These are phyloP conservation scores for Phasianus colchicus DNA, from an alignment of 2,113 vertebrate genomes.

Conservation along the genomic window DNA sequence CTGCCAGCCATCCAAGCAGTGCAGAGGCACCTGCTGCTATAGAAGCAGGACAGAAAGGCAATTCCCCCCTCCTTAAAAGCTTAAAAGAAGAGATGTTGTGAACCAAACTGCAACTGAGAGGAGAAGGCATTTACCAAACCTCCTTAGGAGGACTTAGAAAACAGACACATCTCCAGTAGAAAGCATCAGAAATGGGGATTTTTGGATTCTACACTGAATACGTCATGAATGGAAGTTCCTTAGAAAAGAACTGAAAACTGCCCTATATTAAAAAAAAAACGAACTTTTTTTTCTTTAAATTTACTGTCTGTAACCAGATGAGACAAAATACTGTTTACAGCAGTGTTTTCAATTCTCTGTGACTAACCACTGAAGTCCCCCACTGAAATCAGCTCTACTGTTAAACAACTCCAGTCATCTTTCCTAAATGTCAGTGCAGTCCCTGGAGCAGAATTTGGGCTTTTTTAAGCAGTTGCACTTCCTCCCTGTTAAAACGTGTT, in stretches of 20 bases:
- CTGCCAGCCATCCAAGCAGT: accelerated
- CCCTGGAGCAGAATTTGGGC: constrained; percentile 5
- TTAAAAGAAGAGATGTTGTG: not conserved
- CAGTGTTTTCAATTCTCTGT: constrained; percentile 2
- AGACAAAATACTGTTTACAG: not conserved
- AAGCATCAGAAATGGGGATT: not conserved
- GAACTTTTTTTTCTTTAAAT: not conserved
- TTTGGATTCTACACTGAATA: not conserved
- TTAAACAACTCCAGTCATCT: not conserved
- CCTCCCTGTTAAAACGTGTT: not conserved
- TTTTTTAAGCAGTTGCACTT: not conserved
- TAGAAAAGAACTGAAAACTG: not conserved
- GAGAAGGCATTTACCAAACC: not conserved
- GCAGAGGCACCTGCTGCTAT: not conserved
- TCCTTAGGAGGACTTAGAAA: not conserved
- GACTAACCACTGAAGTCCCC: constrained; percentile 6
- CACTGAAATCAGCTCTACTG: not conserved
- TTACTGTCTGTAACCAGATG: not conserved
- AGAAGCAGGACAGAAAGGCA: not conserved
- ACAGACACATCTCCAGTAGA: not conserved
- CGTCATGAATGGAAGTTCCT: not conserved
- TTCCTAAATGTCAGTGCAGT: constrained; percentile 11
- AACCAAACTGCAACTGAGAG: not conserved
- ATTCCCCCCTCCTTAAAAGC: not conserved
- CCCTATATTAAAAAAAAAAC: not conserved